A percentile compares a stretch with the other conserved stretches of the same genome.
Evolutionary conservation across 2,888 invertebrate genomes (phyloP).

Genomic region (Mythimna loreyi): DNA sequence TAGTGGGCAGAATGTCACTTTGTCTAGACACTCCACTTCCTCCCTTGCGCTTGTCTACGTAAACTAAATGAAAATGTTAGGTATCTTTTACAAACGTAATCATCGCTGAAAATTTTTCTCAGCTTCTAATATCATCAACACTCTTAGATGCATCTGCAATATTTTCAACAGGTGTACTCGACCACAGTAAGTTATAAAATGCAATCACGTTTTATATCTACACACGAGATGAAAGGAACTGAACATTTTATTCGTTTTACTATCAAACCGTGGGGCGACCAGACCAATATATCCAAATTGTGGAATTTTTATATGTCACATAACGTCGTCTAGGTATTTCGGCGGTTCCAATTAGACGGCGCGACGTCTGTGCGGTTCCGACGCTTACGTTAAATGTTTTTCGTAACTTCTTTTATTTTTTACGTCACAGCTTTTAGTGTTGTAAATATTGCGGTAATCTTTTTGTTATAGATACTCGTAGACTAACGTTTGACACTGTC

Average conservation of each 20-base stretch:
- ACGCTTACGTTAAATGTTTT: slow-evolving; percentile 53
- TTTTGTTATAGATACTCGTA: too few relatives aligned
- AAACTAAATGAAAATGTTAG: too few relatives aligned
- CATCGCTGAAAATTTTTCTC: neutral
- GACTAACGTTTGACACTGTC: too few relatives aligned
- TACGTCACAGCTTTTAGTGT: slow-evolving; percentile 23
- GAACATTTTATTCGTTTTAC: slow-evolving; percentile 56
- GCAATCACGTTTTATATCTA: slow-evolving; percentile 43
- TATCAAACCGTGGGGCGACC: slow-evolving; percentile 53
- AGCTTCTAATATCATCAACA: neutral
- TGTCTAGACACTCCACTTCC: too few relatives aligned
- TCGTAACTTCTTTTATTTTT: slow-evolving; percentile 32
- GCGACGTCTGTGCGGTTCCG: slow-evolving; percentile 67
- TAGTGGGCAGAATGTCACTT: too few relatives aligned
- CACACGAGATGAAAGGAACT: slow-evolving; percentile 53
- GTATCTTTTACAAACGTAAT: neutral
- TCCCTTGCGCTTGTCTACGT: too few relatives aligned
- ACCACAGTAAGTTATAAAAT: slow-evolving; percentile 49
- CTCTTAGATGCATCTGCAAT: neutral
- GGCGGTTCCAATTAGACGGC: slow-evolving; percentile 79
- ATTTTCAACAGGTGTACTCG: neutral
- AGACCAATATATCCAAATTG: slow-evolving; percentile 74
- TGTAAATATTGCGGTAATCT: slow-evolving; percentile 1
- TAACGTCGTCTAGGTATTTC: slow-evolving; percentile 82
- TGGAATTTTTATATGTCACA: slow-evolving; percentile 84